Base-by-base conservation (phyloP, 2,113 vertebrate species). In the Nothoprocta pentlandii region DNA sequence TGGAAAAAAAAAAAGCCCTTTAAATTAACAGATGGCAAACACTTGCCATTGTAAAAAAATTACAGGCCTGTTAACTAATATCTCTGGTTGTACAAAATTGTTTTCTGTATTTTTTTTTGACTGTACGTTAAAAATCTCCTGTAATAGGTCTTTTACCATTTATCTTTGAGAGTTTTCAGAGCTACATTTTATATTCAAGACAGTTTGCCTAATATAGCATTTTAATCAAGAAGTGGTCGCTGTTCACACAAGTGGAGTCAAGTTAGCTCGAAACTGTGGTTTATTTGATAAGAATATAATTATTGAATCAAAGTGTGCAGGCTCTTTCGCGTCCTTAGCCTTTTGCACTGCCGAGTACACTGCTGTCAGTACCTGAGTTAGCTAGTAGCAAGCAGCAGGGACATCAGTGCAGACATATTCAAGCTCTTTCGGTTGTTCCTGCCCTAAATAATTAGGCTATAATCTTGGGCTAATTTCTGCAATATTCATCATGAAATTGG, bases 71-170 rank as follows among this genome's bases (percentile, higher is more conserved):
- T 90, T 90, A 86, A 5, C 85, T 90, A 25, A n/a, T 76, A 44
- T 89, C 25, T n/a, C 34, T 87, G 13, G 34, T 75, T 87, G 23
- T 53, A 41, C 2, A 1, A 75, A 87, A 58, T 47, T 81, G 14
- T 80, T 89, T 80, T 89, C 39, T 84, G n/a, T 34, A 8, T 71
- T 91, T 92, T 80, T 80, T 80, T 42, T 81, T 30, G 80, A 54
- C 32, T 79, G 62, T 69, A 58, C 9, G 19, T 82, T 71, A 85
- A 79, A 69, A 73, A 34, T 64, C 20, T 67, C 58, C 17, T 69
- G 34, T 70, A 67, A 41, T 32, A 71, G 10, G 14, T 66, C 58
- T 83, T 67, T 63, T 76, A 42, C 46, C 12, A 32, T 80, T 71
- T 89, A 23, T 79, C 34, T 84, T 75, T 81, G 32, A 26, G 64